Percentiles rank a stretch among this genome's conserved stretches.
These are phyloP conservation scores for Eira barbara DNA, from an alignment of 2,113 vertebrate genomes.

Conservation along the genomic window DNA sequence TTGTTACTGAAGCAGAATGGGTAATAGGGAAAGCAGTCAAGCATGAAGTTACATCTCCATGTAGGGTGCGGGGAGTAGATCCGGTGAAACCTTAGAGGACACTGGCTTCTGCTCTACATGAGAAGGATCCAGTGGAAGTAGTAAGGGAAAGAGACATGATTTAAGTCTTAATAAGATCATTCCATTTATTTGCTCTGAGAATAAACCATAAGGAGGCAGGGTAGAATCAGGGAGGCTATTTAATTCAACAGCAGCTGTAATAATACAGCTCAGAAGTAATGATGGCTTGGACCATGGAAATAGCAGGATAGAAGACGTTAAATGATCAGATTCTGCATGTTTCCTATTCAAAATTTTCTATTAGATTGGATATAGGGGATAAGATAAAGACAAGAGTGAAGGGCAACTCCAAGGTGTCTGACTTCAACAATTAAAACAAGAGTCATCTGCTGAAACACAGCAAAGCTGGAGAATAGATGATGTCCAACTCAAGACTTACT, in stretches of 20 bases:
- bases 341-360: background rate
- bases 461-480: background rate
- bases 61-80: background rate
- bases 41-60: background rate
- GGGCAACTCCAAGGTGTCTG: background rate
- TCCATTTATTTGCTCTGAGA: background rate
- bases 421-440: background rate
- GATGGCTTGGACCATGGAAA: background rate
- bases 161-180: background rate
- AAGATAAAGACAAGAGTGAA: background rate
- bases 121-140: background rate
- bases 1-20: background rate
- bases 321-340: background rate
- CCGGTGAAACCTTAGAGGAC: accelerated
- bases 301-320: background rate
- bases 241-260: background rate
- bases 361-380: background rate
- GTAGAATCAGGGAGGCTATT: background rate
- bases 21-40: background rate
- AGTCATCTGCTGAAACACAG: background rate
- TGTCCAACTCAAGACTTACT: background rate
- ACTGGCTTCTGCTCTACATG: background rate
- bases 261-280: background rate
- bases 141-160: background rate
- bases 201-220: background rate